Base-by-base conservation (phyloP, 2,888 invertebrate species). In the Koerneria pararmatus region DNA sequence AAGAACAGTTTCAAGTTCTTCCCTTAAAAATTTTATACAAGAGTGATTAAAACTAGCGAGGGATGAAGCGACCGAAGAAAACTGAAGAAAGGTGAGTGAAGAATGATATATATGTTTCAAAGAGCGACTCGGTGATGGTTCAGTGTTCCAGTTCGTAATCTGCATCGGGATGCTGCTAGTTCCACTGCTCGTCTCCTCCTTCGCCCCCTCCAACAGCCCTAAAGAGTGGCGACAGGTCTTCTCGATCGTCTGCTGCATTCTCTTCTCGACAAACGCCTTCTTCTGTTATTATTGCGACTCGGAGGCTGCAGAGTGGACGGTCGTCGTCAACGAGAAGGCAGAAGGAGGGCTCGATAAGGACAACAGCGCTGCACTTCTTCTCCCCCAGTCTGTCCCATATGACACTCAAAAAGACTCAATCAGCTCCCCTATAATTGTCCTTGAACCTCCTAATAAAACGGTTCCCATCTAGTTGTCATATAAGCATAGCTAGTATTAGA, bases 191-290 rank as follows among this genome's bases (percentile, higher is more conserved):
- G 76, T 76, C 19, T 66, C 67, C 15, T 35, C 48, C 2, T 22
- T 76, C 3, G 76, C 76, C 1, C 76, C 76, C 0, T 69, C 70
- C 53, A 76, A 76, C 58, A 66, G 59, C 3, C 69, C 74, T 60
- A 56, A 48, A 19, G 35, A 65, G 65, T 65, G 65, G 65, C 48
- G 67, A 6, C 22, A 62, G 35, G 72, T 74, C 34, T 71, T 74
- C 63, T 61, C 63, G 32, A 41, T 65, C 11, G 71, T 70, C 15
- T 67, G 53, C 58, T 37, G 57, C 41, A 64, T 74, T 31, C 66
- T 76, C 1, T 37, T 72, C 53, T 22, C 57, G 27, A 67, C 73
- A 31, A 74, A 76, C 59, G 60, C 62, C 48, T 54, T 71, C 49
- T 76, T 76, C 67, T 76, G 76, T 62, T 58, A 67, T 35, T 66